Percentiles rank a stretch among this genome's conserved stretches.
Evolutionary conservation across 2,113 vertebrate genomes (phyloP).

Genomic region (Arvicanthis niloticus): DNA sequence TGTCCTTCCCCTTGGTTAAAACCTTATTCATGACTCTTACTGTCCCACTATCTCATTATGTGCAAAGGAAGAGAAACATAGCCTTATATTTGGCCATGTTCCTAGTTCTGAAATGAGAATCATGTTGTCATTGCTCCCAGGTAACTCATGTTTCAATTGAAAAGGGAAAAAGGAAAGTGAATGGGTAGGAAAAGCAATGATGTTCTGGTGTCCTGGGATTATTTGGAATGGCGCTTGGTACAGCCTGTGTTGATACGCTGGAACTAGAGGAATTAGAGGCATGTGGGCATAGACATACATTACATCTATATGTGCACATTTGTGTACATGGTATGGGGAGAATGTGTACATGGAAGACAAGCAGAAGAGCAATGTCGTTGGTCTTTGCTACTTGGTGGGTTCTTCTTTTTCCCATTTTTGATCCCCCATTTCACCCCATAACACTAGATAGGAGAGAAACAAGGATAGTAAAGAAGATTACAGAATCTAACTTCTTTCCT

Average conservation of each 20-base stretch:
- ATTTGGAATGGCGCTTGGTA: neutral
- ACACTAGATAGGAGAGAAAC: neutral
- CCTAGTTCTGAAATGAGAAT: neutral
- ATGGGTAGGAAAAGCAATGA: neutral
- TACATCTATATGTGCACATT: neutral
- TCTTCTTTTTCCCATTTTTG: neutral
- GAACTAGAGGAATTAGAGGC: neutral
- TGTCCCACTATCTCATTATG: neutral
- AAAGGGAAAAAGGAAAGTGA: neutral
- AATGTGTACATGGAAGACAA: conserved; percentile 8
- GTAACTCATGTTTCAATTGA: neutral
- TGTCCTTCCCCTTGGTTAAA: neutral
- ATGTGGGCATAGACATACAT: neutral
- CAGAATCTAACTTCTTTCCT: too few relatives aligned
- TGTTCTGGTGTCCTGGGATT: neutral
- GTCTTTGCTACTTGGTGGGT: neutral
- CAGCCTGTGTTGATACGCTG: neutral
- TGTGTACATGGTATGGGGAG: neutral
- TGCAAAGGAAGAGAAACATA: neutral
- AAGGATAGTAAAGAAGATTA: too few relatives aligned
- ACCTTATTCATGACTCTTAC: neutral
- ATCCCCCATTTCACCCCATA: neutral
- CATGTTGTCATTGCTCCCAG: neutral
- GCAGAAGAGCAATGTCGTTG: neutral
- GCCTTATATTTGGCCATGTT: neutral